Base-by-base conservation (phyloP, 2,888 invertebrate species). In the Ormyrus labotus region DNA sequence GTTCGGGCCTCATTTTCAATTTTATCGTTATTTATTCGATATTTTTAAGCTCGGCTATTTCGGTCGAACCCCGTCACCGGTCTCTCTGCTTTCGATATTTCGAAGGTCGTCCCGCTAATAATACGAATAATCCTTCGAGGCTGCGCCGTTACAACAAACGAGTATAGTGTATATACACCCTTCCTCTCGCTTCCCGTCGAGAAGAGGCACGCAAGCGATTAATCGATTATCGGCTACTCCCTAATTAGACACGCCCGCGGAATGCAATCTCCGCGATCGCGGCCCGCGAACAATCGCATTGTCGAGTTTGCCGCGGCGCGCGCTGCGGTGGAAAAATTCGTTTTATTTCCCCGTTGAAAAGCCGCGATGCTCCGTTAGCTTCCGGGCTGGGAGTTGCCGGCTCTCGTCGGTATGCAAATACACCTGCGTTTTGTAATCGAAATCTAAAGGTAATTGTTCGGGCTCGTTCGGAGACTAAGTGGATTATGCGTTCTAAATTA, bases 201-300 rank as follows among this genome's bases (percentile, higher is more conserved):
- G 48, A 48, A 19, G 60, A 53, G 19, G 19, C 5, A 2, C 34
- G 34, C 7, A 60, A 50, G 13, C 47, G 34, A 65, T 72, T 53
- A 72, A 78, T 78, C 78, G 78, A 78, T 78, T 67, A 67, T 72
- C 67, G 47, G 53, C 68, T 34, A 34, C 34, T 57, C 70, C 71
- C 57, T 61, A 72, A 78, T 78, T 78, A 78, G 78, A 72, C 72
- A 61, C 78, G 68, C 72, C 78, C 78, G 78, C 47, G 72, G 67
- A 78, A 72, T 72, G 72, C 45, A 57, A 63, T 65, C 47, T 34
- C 34, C 11, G 11, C 65, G 65, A 57, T 57, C 47, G 19, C 4
- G 45, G 2, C 11, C 34, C 11, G 47, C 51, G 19, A 2, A 77
- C 77, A 77, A 77, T 75, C 65, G 77, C 64, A 77, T 77, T 57